These are phyloP conservation scores for Gopherus flavomarginatus DNA, from an alignment of 2,113 vertebrate species.

Conservation along the genomic window DNA sequence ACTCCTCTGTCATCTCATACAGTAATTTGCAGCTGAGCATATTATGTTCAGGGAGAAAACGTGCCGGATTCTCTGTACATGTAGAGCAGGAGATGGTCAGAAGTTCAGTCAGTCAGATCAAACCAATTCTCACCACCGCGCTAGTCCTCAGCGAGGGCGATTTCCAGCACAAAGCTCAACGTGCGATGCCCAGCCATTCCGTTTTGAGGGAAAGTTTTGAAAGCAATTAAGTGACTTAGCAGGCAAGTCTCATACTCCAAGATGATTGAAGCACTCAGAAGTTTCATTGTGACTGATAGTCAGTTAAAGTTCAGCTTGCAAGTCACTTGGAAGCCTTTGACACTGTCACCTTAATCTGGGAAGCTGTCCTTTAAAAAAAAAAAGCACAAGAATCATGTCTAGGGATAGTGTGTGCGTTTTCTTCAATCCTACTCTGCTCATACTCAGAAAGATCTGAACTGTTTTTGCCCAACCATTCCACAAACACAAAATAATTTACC, in stretches of 20 bases:
- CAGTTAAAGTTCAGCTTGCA: not conserved
- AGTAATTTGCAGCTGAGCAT: rapidly evolving
- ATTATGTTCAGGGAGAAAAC: rapidly evolving
- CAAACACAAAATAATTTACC: not conserved
- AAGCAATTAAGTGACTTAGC: not conserved
- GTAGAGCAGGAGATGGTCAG: rapidly evolving
- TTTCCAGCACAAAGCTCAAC: not conserved
- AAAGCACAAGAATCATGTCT: not conserved
- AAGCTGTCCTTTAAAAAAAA: not conserved
- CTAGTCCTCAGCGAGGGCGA: not conserved
- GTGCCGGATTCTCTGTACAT: rapidly evolving
- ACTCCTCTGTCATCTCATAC: rapidly evolving
- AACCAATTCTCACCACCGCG: not conserved
- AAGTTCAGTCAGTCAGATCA: not conserved
- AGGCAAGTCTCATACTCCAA: not conserved
- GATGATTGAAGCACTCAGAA: not conserved
- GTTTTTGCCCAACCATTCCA: not conserved
- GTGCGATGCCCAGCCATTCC: not conserved
- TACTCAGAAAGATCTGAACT: not conserved
- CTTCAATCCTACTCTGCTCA: too few species aligned
- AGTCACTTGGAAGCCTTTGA: not conserved
- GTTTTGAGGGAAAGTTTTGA: not conserved
- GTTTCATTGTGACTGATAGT: not conserved
- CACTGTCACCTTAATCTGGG: not conserved
- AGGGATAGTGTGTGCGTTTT: not conserved